Evolutionary conservation across 2,797 vertebrate species (phyloP).

Genomic region (Rhinoraja longicauda): DNA sequence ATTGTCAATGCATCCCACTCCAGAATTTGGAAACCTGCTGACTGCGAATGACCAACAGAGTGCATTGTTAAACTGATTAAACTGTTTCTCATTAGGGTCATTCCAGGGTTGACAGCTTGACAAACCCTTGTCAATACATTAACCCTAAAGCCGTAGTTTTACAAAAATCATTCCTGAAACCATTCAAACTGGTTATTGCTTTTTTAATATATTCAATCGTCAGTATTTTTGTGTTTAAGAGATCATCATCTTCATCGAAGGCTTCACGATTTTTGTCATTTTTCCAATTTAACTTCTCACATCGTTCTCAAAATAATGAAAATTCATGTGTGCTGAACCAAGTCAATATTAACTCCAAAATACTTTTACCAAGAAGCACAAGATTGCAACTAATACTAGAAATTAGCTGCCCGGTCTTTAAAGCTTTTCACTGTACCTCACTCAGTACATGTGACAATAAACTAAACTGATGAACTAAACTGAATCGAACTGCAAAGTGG

Average conservation of each 20-base stretch:
- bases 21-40: background rate
- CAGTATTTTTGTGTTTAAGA: background rate
- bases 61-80: conserved; percentile 34
- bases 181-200: background rate
- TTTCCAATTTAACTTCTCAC: background rate
- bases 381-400: background rate
- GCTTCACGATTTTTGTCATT: background rate
- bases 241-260: background rate
- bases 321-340: background rate
- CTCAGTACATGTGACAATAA: too few relatives aligned
- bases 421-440: too few relatives aligned
- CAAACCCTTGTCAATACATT: conserved; percentile 13
- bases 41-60: background rate
- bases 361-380: background rate
- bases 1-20: conserved; percentile 7
- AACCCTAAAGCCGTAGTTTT: background rate
- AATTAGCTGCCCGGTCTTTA: too few relatives aligned
- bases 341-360: background rate
- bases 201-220: conserved; percentile 13
- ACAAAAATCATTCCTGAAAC: background rate
- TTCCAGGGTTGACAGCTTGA: conserved; percentile 14
- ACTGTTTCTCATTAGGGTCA: conserved; percentile 13
- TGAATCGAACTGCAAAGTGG: too few relatives aligned
- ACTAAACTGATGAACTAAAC: too few relatives aligned
- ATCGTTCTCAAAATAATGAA: background rate